Evolutionary conservation across 2,797 vertebrate species (phyloP), one percentile per base, ranked within the genome.

Genomic region (Gila robusta): DNA sequence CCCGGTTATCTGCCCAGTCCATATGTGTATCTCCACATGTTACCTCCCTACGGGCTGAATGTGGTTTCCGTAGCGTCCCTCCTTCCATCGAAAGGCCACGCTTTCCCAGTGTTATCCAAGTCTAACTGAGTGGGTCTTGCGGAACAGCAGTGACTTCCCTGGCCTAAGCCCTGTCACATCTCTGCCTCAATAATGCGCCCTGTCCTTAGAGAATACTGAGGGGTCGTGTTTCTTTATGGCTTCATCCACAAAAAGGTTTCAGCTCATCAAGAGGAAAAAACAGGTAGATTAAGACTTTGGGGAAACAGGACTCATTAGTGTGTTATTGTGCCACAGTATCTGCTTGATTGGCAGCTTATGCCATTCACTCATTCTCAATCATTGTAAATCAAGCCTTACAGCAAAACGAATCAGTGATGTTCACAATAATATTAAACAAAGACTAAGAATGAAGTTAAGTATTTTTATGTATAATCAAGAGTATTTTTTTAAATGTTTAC

Each of bases 251-350:
- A 54, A 76, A 21, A 5, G 35, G 21, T 52, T 39, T 26, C 17
- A 56, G 32, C 47, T 79, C 54, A 41, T 59, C 35, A 17, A 78
- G 54, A 32, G 4, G 10, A n/a, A 21, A 32, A 76, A 54, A 76
- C 49, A 54, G 17, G 28, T 35, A 35, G 10, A 76, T 76, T 32
- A 76, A 76, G 26, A 32, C 26, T 52, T 52, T 35, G 16, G 47
- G 72, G 72, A 76, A 52, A 52, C 47, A 52, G 21, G 9, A 74
- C n/a, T 52, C 47, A 76, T 76, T 32, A 12, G 19, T 76, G 73
- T 52, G 26, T 54, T 54, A 26, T 35, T 76, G 9, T 35, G 17
- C 4, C 8, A 76, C 16, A 0, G 26, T 73, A 16, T 0, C 0
- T 17, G 7, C 7, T 6, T 76, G 28, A 77, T 56, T 56, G 47